Conservation (phyloP, 2,888 invertebrate species). For the Eurois occulta region DNA sequence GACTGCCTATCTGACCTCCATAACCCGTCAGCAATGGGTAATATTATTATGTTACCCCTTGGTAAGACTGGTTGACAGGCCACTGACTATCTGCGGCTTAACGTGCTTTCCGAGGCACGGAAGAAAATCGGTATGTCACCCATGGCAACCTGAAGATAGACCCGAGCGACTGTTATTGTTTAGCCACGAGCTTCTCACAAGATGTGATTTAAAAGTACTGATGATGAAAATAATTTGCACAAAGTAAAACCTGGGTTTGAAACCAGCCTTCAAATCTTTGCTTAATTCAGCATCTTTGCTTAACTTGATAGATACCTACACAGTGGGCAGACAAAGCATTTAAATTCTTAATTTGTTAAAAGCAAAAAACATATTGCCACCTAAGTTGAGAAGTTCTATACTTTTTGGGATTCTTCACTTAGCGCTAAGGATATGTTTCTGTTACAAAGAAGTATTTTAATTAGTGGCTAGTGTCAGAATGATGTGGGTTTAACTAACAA, state of each 20-base stretch:
- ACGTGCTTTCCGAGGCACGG: too few species aligned
- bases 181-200: too few species aligned
- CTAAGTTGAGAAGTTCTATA: constrained; percentile 61
- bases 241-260: not conserved
- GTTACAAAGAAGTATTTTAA: constrained; percentile 68
- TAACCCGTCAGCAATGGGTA: too few species aligned
- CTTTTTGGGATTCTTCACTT: constrained; percentile 67
- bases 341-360: constrained; percentile 52
- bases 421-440: constrained; percentile 50
- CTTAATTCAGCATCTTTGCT: not conserved
- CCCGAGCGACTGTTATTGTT: too few species aligned
- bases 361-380: constrained; percentile 61
- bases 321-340: constrained; percentile 14
- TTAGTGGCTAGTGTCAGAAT: constrained; percentile 67
- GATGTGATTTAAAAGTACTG: not conserved
- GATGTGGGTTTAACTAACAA: constrained; percentile 66
- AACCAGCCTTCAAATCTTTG: not conserved
- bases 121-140: too few species aligned
- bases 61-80: too few species aligned
- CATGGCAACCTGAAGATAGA: too few species aligned
- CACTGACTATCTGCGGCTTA: too few species aligned
- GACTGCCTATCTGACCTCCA: too few species aligned
- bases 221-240: not conserved
- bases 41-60: too few species aligned
- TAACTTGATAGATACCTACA: constrained; percentile 4